Percentiles rank a stretch among this genome's conserved stretches.
phyloP scores from a whole-genome alignment of 1,140 invertebrate species.

The Stenopsyche tienmushanensis region DNA sequence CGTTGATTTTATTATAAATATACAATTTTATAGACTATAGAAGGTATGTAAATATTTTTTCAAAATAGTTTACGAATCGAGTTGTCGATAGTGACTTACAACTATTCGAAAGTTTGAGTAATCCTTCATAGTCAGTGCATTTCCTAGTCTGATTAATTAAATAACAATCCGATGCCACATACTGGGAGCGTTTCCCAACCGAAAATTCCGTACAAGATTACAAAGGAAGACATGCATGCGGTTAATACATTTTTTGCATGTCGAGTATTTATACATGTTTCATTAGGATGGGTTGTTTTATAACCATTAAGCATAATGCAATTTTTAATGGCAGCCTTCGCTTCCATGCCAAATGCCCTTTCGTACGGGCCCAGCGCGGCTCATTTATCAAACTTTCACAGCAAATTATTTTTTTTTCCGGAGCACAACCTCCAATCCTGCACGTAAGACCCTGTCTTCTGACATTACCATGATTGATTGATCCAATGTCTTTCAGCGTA shows the following conservation, averaged over 20 bases:
- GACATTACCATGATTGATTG: slow-evolving; percentile 15
- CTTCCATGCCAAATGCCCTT: neutral
- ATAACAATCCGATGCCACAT: too few relatives aligned
- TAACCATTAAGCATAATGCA: slow-evolving; percentile 15
- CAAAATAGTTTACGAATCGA: too few relatives aligned
- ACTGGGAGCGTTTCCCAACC: too few relatives aligned
- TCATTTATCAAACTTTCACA: slow-evolving; percentile 18
- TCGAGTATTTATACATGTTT: slow-evolving; percentile 8
- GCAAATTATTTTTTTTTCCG: neutral
- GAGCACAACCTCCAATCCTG: slow-evolving; percentile 8
- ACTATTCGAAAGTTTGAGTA: too few relatives aligned
- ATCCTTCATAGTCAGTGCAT: too few relatives aligned
- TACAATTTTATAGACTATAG: too few relatives aligned
- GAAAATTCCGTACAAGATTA: too few relatives aligned
- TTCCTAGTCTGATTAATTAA: too few relatives aligned
- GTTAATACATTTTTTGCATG: slow-evolving; percentile 21
- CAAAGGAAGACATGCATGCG: too few relatives aligned
- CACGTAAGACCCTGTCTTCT: neutral
- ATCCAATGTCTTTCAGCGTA: slow-evolving; percentile 17
- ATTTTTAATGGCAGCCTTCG: slow-evolving; percentile 12
- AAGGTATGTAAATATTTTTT: too few relatives aligned
- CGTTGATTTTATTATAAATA: too few relatives aligned
- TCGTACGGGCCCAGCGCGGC: neutral
- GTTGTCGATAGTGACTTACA: too few relatives aligned
- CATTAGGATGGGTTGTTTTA: slow-evolving; percentile 21